Base-by-base conservation (phyloP, 2,888 invertebrate species). In the Nomada fabriciana region DNA sequence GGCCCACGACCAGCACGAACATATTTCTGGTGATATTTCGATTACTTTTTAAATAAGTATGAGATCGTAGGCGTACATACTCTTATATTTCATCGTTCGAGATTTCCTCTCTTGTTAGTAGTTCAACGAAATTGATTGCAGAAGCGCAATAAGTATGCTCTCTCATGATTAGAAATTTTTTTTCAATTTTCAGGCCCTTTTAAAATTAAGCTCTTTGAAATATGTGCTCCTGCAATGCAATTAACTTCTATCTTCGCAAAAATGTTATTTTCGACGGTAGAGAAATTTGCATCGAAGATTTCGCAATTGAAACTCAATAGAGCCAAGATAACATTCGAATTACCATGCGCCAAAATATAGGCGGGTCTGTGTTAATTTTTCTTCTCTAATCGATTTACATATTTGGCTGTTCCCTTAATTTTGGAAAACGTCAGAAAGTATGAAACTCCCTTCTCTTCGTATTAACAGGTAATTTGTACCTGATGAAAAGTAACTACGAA, bases 111-210 rank as follows among this genome's bases (percentile, higher is more conserved):
- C 29, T 1, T 23, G 5, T 23, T 4, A 10, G 13, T 47, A n/a
- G 10, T 4, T 29, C 13, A 18, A 55, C 55, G 7, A 43, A 59
- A 63, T 23, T 72, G 18, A 18, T 43, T 2, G 43, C 76, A 23
- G 65, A 69, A 73, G 76, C 76, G 65, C 69, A 65, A 57, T 61
- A 29, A 69, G 47, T 20, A 69, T 61, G 82, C 76, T 76, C 79
- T 82, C 79, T 83, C 15, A 18, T 20, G 20, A 61, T 61, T 18
- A 25, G 43, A 53, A 65, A 69, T 69, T 13, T 73, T 9, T 9
- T 59, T 11, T 0, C 25, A 57, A 36, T 29, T 47, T 23, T 18
- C 18, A 15, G 47, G 36, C 11, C 29, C 25, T 42, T 25, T 65
- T 53, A 36, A 36, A 36, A 5, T 59, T 76, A 18, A 4, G 57